Percentiles rank a stretch among this genome's conserved stretches.
phyloP scores from a whole-genome alignment of 2,797 vertebrate genomes.

The Phaenicophaeus curvirostris region DNA sequence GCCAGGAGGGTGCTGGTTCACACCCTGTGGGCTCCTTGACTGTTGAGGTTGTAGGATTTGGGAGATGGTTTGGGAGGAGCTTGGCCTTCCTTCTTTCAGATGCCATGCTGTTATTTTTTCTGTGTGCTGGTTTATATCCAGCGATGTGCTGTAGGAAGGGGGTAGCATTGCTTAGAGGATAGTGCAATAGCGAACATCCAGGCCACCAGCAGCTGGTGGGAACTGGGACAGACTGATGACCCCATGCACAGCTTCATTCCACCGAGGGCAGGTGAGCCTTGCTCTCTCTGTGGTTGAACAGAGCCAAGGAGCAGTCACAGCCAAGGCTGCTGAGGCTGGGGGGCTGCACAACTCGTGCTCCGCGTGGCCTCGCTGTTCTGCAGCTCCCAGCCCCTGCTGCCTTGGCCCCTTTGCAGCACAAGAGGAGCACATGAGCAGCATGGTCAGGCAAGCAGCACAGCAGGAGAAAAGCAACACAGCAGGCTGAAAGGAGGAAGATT shows the following conservation, averaged over 20 bases:
- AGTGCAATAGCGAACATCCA: background rate
- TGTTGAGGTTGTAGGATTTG: fast-evolving
- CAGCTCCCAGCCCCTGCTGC: fast-evolving
- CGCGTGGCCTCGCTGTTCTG: background rate
- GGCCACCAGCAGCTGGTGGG: background rate
- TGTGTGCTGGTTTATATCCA: fast-evolving
- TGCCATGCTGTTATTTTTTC: background rate
- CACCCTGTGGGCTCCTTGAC: background rate
- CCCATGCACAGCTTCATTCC: fast-evolving
- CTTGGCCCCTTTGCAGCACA: background rate
- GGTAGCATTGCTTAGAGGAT: background rate
- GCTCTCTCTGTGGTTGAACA: background rate
- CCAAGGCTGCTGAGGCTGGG: background rate
- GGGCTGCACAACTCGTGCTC: too few relatives aligned
- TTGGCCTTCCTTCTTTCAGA: background rate
- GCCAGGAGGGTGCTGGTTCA: background rate
- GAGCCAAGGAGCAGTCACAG: background rate
- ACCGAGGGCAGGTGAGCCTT: background rate
- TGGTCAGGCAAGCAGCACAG: too few relatives aligned
- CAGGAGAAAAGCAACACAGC: background rate
- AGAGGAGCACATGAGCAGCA: background rate
- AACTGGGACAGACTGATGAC: background rate
- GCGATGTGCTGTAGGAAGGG: background rate
- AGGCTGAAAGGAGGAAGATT: background rate
- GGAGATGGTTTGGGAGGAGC: background rate